Evolutionary conservation across 1,140 invertebrate species (phyloP).

Genomic region (Drosophila auraria): DNA sequence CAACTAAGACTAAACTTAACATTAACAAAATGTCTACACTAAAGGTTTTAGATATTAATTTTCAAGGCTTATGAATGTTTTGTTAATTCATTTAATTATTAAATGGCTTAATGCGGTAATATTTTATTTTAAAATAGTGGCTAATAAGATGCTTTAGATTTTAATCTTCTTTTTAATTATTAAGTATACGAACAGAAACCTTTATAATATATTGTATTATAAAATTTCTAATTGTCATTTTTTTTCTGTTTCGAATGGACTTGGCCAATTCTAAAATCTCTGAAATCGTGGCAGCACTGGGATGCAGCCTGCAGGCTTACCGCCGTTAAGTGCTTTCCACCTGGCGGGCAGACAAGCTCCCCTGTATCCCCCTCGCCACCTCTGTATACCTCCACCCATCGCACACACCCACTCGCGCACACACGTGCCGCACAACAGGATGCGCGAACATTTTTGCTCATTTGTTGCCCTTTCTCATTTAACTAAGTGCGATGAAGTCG

Average conservation of each 20-base stretch:
- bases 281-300: neutral
- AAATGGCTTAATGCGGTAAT: too few relatives aligned
- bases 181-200: neutral
- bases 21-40: too few relatives aligned
- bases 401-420: neutral
- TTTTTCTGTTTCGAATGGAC: neutral
- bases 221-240: neutral
- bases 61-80: too few relatives aligned
- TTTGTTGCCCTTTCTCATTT: conserved; percentile 75
- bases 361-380: neutral
- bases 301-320: conserved; percentile 20
- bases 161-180: too few relatives aligned
- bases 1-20: too few relatives aligned
- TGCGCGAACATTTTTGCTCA: conserved; percentile 65
- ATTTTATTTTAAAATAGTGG: too few relatives aligned
- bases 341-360: conserved; percentile 58
- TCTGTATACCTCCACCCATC: neutral
- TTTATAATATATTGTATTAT: neutral
- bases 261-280: neutral
- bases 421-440: conserved; percentile 57
- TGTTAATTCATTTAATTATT: too few relatives aligned
- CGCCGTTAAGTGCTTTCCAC: conserved; percentile 76
- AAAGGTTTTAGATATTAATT: too few relatives aligned
- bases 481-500: conserved; percentile 78
- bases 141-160: too few relatives aligned